Conservation (phyloP, 2,888 invertebrate genomes). For the Plebejus argus region DNA sequence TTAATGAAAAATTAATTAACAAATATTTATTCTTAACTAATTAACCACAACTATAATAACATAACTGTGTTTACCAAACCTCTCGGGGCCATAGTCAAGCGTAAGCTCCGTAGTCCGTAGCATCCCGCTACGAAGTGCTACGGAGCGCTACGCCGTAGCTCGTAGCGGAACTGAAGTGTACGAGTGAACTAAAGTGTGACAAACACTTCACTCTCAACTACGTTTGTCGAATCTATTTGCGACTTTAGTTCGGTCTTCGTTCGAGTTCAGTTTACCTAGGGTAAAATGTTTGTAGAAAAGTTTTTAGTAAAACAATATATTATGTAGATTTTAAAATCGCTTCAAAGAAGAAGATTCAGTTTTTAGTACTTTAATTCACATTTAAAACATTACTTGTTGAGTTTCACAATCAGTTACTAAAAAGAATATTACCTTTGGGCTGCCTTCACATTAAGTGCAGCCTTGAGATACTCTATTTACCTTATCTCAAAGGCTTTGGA, state of each 20-base stretch:
- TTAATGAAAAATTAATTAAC: too few species aligned
- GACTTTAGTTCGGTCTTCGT: neutral
- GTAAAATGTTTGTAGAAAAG: neutral
- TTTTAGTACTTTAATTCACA: too few species aligned
- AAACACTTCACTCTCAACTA: conserved; percentile 5
- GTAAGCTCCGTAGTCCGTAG: neutral
- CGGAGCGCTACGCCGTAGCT: conserved; percentile 1
- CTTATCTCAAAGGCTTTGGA: neutral
- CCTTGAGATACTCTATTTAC: neutral
- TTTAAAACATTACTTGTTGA: neutral
- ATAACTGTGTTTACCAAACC: neutral
- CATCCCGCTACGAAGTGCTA: conserved; percentile 12
- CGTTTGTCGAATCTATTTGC: neutral
- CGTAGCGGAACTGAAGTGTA: neutral
- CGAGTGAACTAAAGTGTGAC: neutral
- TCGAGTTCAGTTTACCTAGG: neutral
- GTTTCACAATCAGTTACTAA: neutral
- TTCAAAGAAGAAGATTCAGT: neutral
- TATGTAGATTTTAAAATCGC: neutral
- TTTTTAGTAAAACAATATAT: neutral
- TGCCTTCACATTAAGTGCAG: too few species aligned
- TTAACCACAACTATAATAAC: neutral
- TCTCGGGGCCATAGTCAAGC: neutral
- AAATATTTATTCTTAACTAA: neutral
- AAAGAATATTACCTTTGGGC: neutral